These are phyloP conservation scores for Rhea pennata DNA, from an alignment of 2,113 vertebrate genomes.

Conservation along the genomic window DNA sequence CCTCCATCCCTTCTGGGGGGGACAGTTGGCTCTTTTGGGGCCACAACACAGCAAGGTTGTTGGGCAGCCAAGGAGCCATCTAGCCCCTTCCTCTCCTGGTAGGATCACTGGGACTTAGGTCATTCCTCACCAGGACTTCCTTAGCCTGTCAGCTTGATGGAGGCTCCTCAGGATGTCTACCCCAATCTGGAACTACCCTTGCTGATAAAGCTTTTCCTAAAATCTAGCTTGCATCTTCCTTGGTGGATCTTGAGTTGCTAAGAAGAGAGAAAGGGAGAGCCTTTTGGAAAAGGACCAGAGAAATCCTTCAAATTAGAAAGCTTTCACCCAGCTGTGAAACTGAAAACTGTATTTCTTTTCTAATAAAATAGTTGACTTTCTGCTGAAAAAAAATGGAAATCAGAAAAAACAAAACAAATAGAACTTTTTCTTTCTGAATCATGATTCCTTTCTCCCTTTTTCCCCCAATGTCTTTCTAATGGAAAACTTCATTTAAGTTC, in stretches of 20 bases:
- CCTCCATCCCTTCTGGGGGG: rapidly evolving
- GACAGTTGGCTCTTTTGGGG: rapidly evolving
- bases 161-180: neutral
- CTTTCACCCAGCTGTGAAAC: neutral
- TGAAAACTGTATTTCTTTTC: neutral
- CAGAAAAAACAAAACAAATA: neutral
- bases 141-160: neutral
- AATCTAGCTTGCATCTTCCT: too few species aligned
- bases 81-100: neutral
- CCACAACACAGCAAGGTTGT: neutral
- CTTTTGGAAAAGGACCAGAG: neutral
- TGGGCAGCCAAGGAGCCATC: neutral
- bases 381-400: neutral
- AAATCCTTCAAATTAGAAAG: neutral
- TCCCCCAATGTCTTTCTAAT: neutral
- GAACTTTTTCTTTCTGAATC: neutral
- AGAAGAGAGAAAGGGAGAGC: too few species aligned
- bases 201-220: neutral
- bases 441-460: neutral
- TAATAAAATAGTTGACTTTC: neutral
- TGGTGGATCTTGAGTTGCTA: too few species aligned
- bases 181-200: too few species aligned
- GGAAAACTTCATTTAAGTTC: neutral
- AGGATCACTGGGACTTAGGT: neutral
- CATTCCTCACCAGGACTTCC: neutral